Evolutionary conservation across 2,797 vertebrate species (phyloP), one percentile per base, ranked within the genome.

Genomic region (Hippoglossus hippoglossus): DNA sequence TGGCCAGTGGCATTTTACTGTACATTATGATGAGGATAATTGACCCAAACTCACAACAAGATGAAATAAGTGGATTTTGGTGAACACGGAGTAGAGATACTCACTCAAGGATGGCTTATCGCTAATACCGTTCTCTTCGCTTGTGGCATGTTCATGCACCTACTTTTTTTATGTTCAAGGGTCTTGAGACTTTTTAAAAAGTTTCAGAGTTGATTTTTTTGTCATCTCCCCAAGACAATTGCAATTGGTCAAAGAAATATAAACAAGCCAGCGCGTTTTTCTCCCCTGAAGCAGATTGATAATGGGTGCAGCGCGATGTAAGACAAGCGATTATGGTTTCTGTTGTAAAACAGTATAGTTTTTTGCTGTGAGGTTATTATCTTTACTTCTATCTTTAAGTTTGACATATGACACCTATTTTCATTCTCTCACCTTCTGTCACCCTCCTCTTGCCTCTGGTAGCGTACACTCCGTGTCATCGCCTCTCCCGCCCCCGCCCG

Each of bases 381-480:
- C 71, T 71, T 56, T 56, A 56, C 47, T 13, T 41, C 34, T 26
- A 21, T 73, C 39, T 63, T 76, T 58, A 73, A 24, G 39, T 66
- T 65, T 77, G 62, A 78, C 72, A 67, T 46, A 49, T 71, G 69
- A 77, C 63, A 77, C 52, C 49, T 85, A 57, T 82, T 86, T 81
- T 74, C 63, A 82, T 82, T 77, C 49, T 75, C 55, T 78, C 69
- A 64, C 63, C 69, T 73, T 68, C 55, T 82, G 72, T 75, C 79
- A 80, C 21, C 77, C 67, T 83, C 52, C 72, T 80, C 64, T 85
- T 66, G 67, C 78, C 61, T 66, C 67, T 77, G 34, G 7, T 54
- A 58, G 51, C 36, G 49, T 66, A 19, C 53, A 62, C 54, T 63
- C 31, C n/a, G 28, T 76, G 68, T 73, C 84, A 78, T 79, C 34